Conservation (phyloP, 1,140 invertebrate species). For the Capitella teleta region DNA sequence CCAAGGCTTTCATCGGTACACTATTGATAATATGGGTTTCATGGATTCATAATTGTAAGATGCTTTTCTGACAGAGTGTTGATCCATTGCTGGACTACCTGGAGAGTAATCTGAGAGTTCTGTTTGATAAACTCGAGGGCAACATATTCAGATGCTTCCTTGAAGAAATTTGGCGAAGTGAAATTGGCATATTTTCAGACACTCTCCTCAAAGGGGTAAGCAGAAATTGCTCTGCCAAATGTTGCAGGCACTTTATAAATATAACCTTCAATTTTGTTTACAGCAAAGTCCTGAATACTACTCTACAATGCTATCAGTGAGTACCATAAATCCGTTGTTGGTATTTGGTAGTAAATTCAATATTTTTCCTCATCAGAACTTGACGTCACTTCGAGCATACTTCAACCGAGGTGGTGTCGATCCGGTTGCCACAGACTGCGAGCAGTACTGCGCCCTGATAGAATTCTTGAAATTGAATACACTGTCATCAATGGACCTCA, state of each 20-base stretch:
- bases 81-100: conserved; percentile 72
- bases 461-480: conserved; percentile 19
- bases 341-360: neutral
- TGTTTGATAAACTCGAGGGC: conserved; percentile 56
- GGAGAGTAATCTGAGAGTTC: conserved; percentile 57
- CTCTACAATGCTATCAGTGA: conserved; percentile 24
- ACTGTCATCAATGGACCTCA: conserved; percentile 21
- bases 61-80: conserved; percentile 49
- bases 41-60: too few species aligned
- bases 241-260: neutral
- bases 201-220: conserved; percentile 28
- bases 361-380: conserved; percentile 16
- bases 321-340: neutral
- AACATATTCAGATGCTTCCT: conserved; percentile 68
- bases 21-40: neutral
- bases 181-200: conserved; percentile 18
- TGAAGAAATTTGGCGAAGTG: conserved; percentile 52
- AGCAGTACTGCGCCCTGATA: conserved; percentile 15
- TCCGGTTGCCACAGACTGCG: conserved; percentile 13
- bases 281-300: conserved; percentile 30
- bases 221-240: neutral
- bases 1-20: conserved; percentile 12
- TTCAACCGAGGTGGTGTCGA: conserved; percentile 20
- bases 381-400: conserved; percentile 19
- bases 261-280: conserved; percentile 3